Percentiles rank a stretch among this genome's conserved stretches.
These are phyloP conservation scores for Megaceryle alcyon DNA, from an alignment of 2,797 vertebrate species.

Conservation along the genomic window DNA sequence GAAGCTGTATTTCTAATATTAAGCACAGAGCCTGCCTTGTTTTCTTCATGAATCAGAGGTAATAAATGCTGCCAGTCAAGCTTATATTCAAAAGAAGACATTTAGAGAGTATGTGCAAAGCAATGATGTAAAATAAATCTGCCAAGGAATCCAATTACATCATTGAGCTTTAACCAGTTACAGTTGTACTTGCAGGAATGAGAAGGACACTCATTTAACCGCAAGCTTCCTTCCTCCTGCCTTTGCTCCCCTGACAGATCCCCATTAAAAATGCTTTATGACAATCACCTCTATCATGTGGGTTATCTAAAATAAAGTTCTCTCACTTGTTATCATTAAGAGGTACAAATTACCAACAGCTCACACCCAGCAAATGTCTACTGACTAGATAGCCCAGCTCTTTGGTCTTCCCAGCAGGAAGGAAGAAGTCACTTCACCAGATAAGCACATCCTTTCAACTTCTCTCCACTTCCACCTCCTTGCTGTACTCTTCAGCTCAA, in stretches of 20 bases:
- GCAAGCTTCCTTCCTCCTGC: constrained; percentile 14
- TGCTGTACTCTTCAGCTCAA: not conserved
- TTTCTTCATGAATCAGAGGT: not conserved
- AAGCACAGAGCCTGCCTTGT: not conserved
- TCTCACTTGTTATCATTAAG: not conserved
- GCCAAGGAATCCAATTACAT: not conserved
- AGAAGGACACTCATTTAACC: not conserved
- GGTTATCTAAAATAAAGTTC: constrained; percentile 1
- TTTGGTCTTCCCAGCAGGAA: not conserved
- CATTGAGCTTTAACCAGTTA: not conserved
- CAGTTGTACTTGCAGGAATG: not conserved
- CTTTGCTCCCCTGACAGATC: not conserved
- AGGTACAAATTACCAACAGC: not conserved
- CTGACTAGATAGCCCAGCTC: not conserved
- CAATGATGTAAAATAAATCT: constrained; percentile 24
- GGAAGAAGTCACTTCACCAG: constrained; percentile 33
- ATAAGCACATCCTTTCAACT: constrained; percentile 13
- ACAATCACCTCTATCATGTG: not conserved
- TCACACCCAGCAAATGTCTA: not conserved
- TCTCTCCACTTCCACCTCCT: constrained; percentile 8
- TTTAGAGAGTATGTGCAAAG: not conserved
- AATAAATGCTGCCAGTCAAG: not conserved
- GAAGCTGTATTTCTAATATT: not conserved
- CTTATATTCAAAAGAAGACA: not conserved
- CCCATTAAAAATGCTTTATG: not conserved